Evolutionary conservation across 2,888 invertebrate species (phyloP).

Genomic region (Caenorhabditis imperialis): DNA sequence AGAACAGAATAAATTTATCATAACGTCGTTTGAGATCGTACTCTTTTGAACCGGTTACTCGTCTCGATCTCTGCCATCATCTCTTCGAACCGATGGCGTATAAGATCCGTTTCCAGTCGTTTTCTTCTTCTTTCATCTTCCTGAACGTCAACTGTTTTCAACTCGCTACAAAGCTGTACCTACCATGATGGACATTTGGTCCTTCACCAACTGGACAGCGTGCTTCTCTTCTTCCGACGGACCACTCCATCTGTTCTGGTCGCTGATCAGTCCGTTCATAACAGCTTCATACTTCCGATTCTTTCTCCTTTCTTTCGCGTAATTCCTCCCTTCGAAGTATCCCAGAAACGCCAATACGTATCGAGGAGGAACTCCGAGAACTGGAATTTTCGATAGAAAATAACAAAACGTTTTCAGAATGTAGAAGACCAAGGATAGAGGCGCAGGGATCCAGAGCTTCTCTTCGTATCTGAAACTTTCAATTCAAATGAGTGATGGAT

Average conservation of each 20-base stretch:
- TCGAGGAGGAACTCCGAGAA: conserved; percentile 13
- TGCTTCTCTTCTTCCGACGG: conserved; percentile 41
- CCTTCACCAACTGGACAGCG: conserved; percentile 35
- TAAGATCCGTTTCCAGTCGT: conserved; percentile 31
- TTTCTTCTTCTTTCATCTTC: conserved; percentile 32
- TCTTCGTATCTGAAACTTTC: conserved; percentile 53
- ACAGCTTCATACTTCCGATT: conserved; percentile 39
- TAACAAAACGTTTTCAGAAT: conserved; percentile 28
- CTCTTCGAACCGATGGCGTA: conserved; percentile 42
- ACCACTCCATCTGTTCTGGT: conserved; percentile 19
- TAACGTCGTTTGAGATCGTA: conserved; percentile 52
- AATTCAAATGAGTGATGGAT: not conserved
- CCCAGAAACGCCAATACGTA: conserved; percentile 15
- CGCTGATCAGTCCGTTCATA: conserved; percentile 23
- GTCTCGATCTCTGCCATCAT: conserved; percentile 50
- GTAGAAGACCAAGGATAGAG: conserved; percentile 57
- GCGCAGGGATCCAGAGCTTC: conserved; percentile 55
- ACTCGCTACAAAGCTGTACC: too few relatives aligned
- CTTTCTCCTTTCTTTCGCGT: conserved; percentile 43
- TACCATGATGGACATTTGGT: conserved; percentile 49
- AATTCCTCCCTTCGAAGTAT: conserved; percentile 40
- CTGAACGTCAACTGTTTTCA: too few relatives aligned
- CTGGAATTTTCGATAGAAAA: conserved; percentile 44
- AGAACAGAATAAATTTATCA: not conserved
- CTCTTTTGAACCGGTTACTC: conserved; percentile 33